phyloP scores from a whole-genome alignment of 2,888 invertebrate genomes.

The Metallyticus violacea region DNA sequence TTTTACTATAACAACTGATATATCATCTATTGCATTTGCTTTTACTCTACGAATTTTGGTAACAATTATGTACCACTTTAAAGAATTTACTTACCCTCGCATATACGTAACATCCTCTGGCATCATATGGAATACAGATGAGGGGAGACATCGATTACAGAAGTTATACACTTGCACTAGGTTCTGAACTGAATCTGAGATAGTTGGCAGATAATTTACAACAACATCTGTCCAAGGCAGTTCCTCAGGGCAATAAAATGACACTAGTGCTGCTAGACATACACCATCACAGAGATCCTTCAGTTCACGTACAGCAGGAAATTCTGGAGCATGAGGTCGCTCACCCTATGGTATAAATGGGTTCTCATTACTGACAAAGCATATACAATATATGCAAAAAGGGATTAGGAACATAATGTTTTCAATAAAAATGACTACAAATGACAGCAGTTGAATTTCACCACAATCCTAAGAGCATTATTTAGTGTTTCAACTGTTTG shows the following conservation, averaged over 20 bases:
- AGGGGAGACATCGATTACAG: slow-evolving; percentile 79
- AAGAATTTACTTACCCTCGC: slow-evolving; percentile 65
- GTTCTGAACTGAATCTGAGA: slow-evolving; percentile 89
- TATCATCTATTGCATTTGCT: too few relatives aligned
- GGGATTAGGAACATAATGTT: neutral
- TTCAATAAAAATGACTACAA: neutral
- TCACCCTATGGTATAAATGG: slow-evolving; percentile 1
- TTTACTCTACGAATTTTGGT: too few relatives aligned
- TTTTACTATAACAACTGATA: too few relatives aligned
- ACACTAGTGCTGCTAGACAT: slow-evolving; percentile 79
- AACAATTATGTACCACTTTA: too few relatives aligned
- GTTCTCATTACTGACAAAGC: neutral
- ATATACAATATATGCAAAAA: too few relatives aligned
- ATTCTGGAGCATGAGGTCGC: slow-evolving; percentile 46
- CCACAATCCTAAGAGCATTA: too few relatives aligned
- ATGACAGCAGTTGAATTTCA: neutral
- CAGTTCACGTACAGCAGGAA: slow-evolving; percentile 57
- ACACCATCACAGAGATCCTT: slow-evolving; percentile 86
- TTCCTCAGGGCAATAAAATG: slow-evolving; percentile 85
- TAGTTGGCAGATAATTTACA: slow-evolving; percentile 63
- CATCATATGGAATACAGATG: slow-evolving; percentile 87
- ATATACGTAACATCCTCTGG: slow-evolving; percentile 95
- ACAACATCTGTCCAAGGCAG: slow-evolving; percentile 68
- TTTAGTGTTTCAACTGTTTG: too few relatives aligned
- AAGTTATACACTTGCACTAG: slow-evolving; percentile 84